phyloP scores from a whole-genome alignment of 2,888 invertebrate species.

The Altica lythri region DNA sequence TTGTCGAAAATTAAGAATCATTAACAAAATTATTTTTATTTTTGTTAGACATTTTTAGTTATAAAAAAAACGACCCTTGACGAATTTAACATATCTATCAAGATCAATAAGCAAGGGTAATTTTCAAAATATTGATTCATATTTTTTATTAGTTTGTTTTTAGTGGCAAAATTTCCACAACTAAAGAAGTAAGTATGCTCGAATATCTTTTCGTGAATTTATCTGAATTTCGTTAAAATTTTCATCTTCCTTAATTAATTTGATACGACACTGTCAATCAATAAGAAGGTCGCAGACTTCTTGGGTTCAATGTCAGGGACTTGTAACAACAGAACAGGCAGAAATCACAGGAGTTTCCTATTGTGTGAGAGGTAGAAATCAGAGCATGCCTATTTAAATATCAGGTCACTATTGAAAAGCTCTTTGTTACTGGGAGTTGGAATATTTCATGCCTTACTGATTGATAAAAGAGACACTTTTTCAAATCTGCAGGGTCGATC shows the following conservation, averaged over 20 bases:
- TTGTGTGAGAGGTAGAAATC: conserved; percentile 37
- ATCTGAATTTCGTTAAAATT: no score
- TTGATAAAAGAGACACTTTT: conserved; percentile 31
- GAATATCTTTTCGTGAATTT: no score
- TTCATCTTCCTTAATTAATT: conserved; percentile 2
- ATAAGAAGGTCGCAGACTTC: conserved; percentile 41
- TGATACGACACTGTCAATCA: conserved; percentile 27
- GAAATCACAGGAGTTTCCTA: conserved; percentile 36
- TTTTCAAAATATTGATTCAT: no score
- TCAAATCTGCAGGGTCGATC: conserved; percentile 6
- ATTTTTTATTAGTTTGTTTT: no score
- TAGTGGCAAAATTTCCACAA: no score
- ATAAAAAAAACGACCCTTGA: no score
- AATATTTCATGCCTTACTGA: conserved; percentile 35
- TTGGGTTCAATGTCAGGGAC: conserved; percentile 40
- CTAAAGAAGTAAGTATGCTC: no score
- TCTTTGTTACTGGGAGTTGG: conserved; percentile 23
- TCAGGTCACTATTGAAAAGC: conserved; percentile 28
- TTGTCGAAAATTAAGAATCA: no score
- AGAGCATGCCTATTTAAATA: conserved; percentile 39
- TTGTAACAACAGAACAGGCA: conserved; percentile 24
- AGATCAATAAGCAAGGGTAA: no score
- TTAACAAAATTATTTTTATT: no score
- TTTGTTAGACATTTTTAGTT: no score
- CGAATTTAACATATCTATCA: no score